These are phyloP conservation scores for Zaprionus vittiger DNA, from an alignment of 1,140 invertebrate genomes.

Conservation along the genomic window DNA sequence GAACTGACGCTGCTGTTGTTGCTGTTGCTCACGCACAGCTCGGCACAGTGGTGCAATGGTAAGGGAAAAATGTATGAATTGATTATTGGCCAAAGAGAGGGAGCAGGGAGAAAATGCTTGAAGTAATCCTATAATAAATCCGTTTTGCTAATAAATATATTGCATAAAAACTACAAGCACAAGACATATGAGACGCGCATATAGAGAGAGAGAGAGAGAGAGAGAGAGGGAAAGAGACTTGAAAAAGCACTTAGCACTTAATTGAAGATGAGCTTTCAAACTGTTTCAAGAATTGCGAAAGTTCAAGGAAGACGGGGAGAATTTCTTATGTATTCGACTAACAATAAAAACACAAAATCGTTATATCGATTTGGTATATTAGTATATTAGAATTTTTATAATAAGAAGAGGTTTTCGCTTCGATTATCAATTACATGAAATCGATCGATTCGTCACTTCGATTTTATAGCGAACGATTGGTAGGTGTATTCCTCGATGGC, in stretches of 20 bases:
- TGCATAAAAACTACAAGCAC: background rate
- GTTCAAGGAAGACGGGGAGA: too few species aligned
- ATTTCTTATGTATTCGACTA: too few species aligned
- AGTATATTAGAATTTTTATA: background rate
- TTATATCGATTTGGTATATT: too few species aligned
- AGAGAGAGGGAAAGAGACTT: too few species aligned
- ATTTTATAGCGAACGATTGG: constrained; percentile 45
- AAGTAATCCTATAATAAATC: background rate
- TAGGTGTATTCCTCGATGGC: constrained; percentile 52
- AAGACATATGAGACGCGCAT: background rate
- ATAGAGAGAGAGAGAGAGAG: too few species aligned
- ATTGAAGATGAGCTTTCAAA: too few species aligned
- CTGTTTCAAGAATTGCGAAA: too few species aligned
- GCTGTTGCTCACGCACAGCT: background rate
- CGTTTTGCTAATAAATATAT: too few species aligned
- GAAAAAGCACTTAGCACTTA: too few species aligned
- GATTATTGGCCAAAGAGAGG: too few species aligned
- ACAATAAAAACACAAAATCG: too few species aligned
- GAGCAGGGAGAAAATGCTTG: background rate
- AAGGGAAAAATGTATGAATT: background rate
- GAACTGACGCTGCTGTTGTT: background rate
- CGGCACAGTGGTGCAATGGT: background rate
- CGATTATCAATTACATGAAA: background rate
- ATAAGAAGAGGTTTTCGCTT: background rate
- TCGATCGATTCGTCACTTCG: background rate